Percentiles rank a stretch among this genome's conserved stretches.
These are phyloP conservation scores for Drosophila glabriapex DNA, from an alignment of 2,888 invertebrate genomes.

Conservation along the genomic window DNA sequence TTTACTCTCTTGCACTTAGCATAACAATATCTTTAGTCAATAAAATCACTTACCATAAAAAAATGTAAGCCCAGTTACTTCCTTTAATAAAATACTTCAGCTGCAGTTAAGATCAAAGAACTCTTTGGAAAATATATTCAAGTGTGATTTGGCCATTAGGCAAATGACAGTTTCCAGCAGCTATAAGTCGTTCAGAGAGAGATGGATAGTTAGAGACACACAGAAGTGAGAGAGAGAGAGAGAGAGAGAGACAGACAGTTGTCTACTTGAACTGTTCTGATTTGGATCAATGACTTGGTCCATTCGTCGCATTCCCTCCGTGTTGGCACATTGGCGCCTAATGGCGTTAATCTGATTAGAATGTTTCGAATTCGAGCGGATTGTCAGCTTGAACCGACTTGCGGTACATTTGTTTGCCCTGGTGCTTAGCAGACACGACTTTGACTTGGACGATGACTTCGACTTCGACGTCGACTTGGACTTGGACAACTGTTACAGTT, in stretches of 20 bases:
- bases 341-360: slow-evolving; percentile 77
- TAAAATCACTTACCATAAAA: neutral
- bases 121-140: slow-evolving; percentile 15
- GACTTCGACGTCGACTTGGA: neutral
- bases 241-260: neutral
- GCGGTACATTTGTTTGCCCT: slow-evolving; percentile 68
- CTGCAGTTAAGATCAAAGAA: slow-evolving; percentile 12
- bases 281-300: slow-evolving; percentile 45
- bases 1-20: too few relatives aligned
- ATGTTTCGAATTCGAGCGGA: slow-evolving; percentile 43
- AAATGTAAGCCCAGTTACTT: neutral
- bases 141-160: slow-evolving; percentile 50
- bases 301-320: slow-evolving; percentile 20
- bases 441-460: slow-evolving; percentile 37
- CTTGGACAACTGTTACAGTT: slow-evolving; percentile 39
- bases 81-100: neutral
- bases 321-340: slow-evolving; percentile 68
- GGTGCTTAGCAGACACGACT: slow-evolving; percentile 54
- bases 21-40: neutral
- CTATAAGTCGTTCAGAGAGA: neutral
- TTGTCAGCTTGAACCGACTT: slow-evolving; percentile 32
- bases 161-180: slow-evolving; percentile 34
- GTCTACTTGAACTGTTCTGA: slow-evolving; percentile 23
- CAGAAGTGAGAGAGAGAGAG: neutral
- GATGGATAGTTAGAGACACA: neutral